Evolutionary conservation across 2,113 vertebrate genomes (phyloP).

Genomic region (Fregetta grallaria): DNA sequence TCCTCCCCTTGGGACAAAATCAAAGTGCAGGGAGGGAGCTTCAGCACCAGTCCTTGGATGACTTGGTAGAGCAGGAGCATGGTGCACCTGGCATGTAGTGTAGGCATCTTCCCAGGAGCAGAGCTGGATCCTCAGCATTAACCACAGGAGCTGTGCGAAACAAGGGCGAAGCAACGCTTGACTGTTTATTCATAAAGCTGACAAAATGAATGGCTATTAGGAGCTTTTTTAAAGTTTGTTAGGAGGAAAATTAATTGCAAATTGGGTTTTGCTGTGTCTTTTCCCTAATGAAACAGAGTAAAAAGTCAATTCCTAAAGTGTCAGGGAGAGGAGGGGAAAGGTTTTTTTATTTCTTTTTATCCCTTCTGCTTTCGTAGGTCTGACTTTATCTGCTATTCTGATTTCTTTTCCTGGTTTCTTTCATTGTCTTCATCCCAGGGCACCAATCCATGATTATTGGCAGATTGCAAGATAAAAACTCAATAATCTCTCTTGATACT

Average conservation of each 20-base stretch:
- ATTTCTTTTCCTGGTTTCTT: not conserved
- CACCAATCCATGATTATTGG: not conserved
- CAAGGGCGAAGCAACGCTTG: not conserved
- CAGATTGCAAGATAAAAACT: not conserved
- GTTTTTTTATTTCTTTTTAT: not conserved
- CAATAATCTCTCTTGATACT: not conserved
- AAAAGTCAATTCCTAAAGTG: not conserved
- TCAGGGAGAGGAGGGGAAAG: not conserved
- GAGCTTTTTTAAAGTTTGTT: not conserved
- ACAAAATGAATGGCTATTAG: not conserved
- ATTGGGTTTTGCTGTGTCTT: not conserved
- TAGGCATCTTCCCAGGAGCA: not conserved
- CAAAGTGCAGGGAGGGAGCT: not conserved
- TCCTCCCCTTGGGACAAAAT: not conserved
- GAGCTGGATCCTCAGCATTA: not conserved
- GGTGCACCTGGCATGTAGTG: rapidly evolving
- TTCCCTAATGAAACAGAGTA: not conserved
- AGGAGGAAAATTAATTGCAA: not conserved
- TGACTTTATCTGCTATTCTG: not conserved
- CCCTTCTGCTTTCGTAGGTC: not conserved
- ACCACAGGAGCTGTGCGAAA: not conserved
- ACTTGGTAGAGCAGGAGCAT: not conserved
- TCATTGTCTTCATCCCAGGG: not conserved
- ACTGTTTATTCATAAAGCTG: not conserved
- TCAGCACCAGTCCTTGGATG: no score